Percentiles rank a stretch among this genome's conserved stretches.
These are phyloP conservation scores for Spisula subtruncata DNA, from an alignment of 2,888 invertebrate species.

Conservation along the genomic window DNA sequence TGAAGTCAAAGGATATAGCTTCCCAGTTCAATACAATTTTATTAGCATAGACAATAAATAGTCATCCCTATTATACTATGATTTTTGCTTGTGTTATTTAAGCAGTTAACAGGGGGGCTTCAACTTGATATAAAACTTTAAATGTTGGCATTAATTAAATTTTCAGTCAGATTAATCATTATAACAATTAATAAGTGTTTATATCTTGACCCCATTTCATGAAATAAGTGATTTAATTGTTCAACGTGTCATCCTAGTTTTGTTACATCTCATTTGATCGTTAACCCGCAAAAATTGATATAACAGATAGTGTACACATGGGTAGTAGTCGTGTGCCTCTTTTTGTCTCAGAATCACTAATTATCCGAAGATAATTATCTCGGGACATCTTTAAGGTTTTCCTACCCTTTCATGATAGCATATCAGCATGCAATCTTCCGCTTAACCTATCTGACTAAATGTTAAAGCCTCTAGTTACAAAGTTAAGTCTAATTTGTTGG, in stretches of 20 bases:
- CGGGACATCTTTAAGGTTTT: slow-evolving; percentile 36
- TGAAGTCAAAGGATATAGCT: slow-evolving; percentile 1
- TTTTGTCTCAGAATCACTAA: slow-evolving; percentile 47
- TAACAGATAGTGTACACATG: not conserved
- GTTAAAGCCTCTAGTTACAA: slow-evolving; percentile 37
- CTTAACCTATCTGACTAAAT: slow-evolving; percentile 42
- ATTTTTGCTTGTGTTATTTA: not conserved
- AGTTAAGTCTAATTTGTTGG: slow-evolving; percentile 44
- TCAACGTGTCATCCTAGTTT: not conserved
- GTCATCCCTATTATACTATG: too few species aligned
- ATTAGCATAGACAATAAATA: too few species aligned
- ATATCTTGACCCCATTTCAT: not conserved
- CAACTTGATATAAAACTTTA: not conserved
- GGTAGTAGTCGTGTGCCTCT: slow-evolving; percentile 56
- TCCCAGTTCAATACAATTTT: not conserved
- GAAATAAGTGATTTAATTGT: slow-evolving; percentile 20
- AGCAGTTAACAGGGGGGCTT: not conserved
- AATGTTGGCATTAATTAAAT: not conserved
- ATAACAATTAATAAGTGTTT: slow-evolving; percentile 12
- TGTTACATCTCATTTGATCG: slow-evolving; percentile 11
- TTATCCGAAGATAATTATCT: slow-evolving; percentile 54
- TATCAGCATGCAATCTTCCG: slow-evolving; percentile 42
- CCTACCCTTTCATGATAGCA: slow-evolving; percentile 31
- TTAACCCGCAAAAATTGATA: not conserved
- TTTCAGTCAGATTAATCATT: not conserved